phyloP scores from a whole-genome alignment of 2,113 vertebrate genomes.

The Nyctibius bracteatus region DNA sequence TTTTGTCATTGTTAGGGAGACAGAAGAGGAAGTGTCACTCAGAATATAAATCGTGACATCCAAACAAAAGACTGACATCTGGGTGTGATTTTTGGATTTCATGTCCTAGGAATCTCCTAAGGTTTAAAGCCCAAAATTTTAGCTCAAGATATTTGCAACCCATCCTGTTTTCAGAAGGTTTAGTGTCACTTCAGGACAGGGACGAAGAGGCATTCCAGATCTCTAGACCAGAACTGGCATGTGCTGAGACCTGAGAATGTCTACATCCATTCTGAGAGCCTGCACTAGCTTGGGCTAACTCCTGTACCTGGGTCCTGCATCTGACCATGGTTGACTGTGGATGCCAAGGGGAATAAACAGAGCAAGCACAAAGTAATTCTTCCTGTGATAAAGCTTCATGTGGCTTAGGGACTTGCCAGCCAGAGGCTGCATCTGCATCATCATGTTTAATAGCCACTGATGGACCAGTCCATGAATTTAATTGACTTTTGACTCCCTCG shows the following conservation, averaged over 20 bases:
- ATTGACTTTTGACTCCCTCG: constrained; percentile 53
- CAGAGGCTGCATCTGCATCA: constrained; percentile 5
- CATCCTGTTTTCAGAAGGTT: neutral
- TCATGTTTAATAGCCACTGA: constrained; percentile 25
- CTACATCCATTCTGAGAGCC: neutral
- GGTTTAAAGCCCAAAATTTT: constrained; percentile 12
- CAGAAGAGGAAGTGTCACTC: constrained; percentile 50
- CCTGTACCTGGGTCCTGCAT: neutral
- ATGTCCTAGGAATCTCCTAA: constrained; percentile 15
- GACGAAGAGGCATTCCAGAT: neutral
- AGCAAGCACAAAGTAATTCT: neutral
- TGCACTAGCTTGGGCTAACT: neutral
- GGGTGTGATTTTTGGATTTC: constrained; percentile 41
- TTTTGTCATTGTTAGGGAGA: constrained; percentile 59
- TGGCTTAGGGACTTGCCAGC: neutral
- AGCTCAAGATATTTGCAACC: neutral
- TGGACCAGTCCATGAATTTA: constrained; percentile 33
- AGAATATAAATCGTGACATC: constrained; percentile 7
- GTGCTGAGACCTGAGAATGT: neutral
- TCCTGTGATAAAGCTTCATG: constrained; percentile 7
- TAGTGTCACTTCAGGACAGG: constrained; percentile 30
- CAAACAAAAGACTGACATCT: constrained; percentile 52
- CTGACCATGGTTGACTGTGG: neutral
- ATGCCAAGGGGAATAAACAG: neutral
- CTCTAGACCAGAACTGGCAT: neutral